Evolutionary conservation across 1,140 invertebrate species (phyloP).

Genomic region (Archivesica marissinica): DNA sequence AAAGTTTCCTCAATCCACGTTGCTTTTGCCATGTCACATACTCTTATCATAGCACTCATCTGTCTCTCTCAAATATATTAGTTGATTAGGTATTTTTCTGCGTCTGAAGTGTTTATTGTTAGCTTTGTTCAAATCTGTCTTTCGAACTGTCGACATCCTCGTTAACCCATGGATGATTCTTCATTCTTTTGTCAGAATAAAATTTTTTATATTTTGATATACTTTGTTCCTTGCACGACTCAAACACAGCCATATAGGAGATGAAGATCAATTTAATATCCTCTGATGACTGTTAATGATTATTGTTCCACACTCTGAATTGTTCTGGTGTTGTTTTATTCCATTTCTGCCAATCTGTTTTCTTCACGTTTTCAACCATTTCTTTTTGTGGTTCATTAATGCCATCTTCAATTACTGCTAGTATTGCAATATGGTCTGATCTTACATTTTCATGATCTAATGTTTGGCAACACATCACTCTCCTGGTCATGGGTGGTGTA

Average conservation of each 20-base stretch:
- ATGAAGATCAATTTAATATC: background rate
- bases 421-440: conserved; percentile 13
- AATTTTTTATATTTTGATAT: background rate
- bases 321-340: background rate
- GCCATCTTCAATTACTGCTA: background rate
- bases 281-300: background rate
- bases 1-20: too few species aligned
- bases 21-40: background rate
- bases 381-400: background rate
- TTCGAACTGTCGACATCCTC: conserved; percentile 16
- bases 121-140: background rate
- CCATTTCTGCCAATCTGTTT: conserved; percentile 4
- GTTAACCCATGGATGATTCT: background rate
- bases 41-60: background rate
- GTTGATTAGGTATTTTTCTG: background rate
- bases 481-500: background rate
- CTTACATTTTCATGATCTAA: conserved; percentile 14
- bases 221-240: background rate
- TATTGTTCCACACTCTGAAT: background rate
- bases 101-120: background rate
- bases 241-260: background rate
- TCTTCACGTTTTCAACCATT: background rate
- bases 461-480: background rate
- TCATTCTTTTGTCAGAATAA: background rate
- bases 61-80: background rate